Conservation (phyloP, 2,888 invertebrate genomes). For the Laspeyria flexula region DNA sequence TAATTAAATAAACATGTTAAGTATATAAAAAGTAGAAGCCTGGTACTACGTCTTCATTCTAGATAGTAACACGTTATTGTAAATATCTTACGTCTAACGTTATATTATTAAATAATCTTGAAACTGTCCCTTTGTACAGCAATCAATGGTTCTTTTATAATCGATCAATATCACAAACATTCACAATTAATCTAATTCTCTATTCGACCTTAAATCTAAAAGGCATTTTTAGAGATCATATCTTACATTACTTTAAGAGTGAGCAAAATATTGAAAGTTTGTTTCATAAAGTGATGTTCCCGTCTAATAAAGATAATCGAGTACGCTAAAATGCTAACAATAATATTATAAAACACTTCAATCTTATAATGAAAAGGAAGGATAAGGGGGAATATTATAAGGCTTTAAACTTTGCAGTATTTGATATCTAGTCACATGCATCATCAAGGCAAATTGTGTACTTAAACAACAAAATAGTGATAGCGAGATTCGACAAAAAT, state of each 20-base stretch:
- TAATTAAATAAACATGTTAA: not conserved
- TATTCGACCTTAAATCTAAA: conserved; percentile 63
- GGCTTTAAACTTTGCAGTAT: not conserved
- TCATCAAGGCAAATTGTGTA: no score
- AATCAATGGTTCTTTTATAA: conserved; percentile 24
- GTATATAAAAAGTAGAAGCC: conserved; percentile 2
- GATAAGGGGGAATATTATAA: not conserved
- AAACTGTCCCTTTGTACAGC: conserved; percentile 23
- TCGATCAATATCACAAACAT: conserved; percentile 70
- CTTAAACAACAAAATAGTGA: no score
- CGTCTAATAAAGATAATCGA: not conserved
- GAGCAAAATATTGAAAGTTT: conserved; percentile 33
- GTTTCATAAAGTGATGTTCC: conserved; percentile 16
- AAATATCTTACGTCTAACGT: conserved; percentile 9
- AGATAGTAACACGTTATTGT: conserved; percentile 7
- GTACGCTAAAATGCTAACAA: conserved; percentile 13
- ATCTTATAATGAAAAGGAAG: conserved; percentile 1
- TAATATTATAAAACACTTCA: conserved; percentile 10
- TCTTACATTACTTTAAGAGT: conserved; percentile 44
- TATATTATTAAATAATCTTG: conserved; percentile 21
- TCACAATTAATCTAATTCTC: conserved; percentile 57
- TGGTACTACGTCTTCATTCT: conserved; percentile 1
- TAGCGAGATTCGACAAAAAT: no score
- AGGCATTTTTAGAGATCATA: conserved; percentile 79
- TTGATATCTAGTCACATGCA: not conserved